Conservation (phyloP, 92 coral and sea anemone species). For the Umimayanthus kanabou region DNA sequence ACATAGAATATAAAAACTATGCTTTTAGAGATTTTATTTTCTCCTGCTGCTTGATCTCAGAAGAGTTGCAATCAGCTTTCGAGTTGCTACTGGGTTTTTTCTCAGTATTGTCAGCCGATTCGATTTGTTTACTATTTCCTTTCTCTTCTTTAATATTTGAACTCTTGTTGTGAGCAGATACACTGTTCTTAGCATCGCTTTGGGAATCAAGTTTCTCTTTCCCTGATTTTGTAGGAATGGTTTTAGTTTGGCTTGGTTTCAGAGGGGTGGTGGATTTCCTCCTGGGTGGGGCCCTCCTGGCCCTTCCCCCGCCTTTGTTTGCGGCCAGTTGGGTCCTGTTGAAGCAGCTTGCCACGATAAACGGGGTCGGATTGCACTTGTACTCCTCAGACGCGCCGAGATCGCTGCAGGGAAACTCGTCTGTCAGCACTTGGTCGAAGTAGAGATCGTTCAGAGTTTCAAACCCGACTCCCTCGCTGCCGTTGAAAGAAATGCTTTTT, state of each 20-base stretch:
- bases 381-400: slow-evolving; percentile 62
- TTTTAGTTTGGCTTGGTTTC: slow-evolving; percentile 2
- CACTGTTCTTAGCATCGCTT: not conserved
- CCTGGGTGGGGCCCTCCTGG: slow-evolving; percentile 13
- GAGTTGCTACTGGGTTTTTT: not conserved
- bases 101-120: not conserved
- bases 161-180: not conserved
- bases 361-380: slow-evolving; percentile 91
- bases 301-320: not conserved
- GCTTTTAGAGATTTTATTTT: not conserved
- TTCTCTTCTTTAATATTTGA: not conserved
- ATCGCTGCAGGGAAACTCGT: slow-evolving; percentile 84
- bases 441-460: slow-evolving; percentile 88
- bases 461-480: slow-evolving; percentile 80
- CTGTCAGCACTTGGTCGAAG: slow-evolving; percentile 68
- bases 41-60: not conserved
- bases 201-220: slow-evolving; percentile 13
- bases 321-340: slow-evolving; percentile 75
- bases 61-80: not conserved
- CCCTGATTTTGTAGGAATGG: slow-evolving; percentile 13
- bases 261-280: slow-evolving; percentile 9
- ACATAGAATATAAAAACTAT: not conserved
- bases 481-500: slow-evolving; percentile 90
- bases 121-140: not conserved
- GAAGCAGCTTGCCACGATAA: slow-evolving; percentile 92